Evolutionary conservation across 2,888 invertebrate species (phyloP), one percentile per base, ranked within the genome.

Genomic region (Ligdia adustata): DNA sequence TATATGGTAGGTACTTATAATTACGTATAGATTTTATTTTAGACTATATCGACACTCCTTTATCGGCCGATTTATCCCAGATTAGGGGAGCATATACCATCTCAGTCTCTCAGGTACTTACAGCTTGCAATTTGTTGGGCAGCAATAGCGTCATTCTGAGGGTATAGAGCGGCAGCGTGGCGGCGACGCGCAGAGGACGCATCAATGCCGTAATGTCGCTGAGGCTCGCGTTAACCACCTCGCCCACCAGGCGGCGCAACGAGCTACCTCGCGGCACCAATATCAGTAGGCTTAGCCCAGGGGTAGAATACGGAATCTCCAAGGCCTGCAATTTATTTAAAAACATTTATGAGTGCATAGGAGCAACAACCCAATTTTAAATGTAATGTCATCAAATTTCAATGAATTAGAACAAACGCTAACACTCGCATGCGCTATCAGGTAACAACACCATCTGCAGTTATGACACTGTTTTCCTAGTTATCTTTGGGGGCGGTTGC

Each of bases 71-170:
- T 24, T 3, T 1, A 14, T 24, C 4, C n/a, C n/a, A n/a, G n/a
- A n/a, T n/a, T n/a, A n/a, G n/a, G n/a, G n/a, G n/a, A n/a, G n/a
- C n/a, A n/a, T n/a, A n/a, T n/a, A n/a, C n/a, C n/a, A n/a, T n/a
- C n/a, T 11, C n/a, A 9, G 9, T 5, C 31, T 9, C 5, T 24
- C 24, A 9, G 29, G 33, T 28, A 74, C 82, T 69, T 63, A 90
- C 90, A 46, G 64, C 64, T 58, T 79, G 62, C 15, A 91, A 60
- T 67, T 90, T 91, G 37, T 75, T 79, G 2, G 87, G 88, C 38
- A 91, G 55, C 26, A 91, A 57, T 9, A 91, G 65, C 1, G 88
- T 85, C 84, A 88, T 89, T 22, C 91, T 84, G 13, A 91, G 69
- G 2, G 90, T 87, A 52, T 79, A 91, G 3, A 88, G 74, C 0